Percentiles rank a stretch among this genome's conserved stretches.
phyloP scores from a whole-genome alignment of 2,797 vertebrate genomes.

The Xerus rutilus region DNA sequence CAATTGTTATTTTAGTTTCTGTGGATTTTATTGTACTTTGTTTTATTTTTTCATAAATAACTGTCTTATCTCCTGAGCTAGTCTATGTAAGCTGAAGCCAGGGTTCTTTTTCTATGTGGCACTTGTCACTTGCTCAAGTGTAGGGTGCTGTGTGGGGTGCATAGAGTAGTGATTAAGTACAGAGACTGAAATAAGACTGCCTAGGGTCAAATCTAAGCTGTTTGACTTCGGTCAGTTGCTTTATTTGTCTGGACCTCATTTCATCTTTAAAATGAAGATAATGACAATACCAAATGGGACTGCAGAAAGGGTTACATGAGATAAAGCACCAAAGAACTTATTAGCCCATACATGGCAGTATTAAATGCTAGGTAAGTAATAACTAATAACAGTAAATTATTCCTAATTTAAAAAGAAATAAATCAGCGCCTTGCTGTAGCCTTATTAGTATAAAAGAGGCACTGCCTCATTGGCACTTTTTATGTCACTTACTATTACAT shows the following conservation, averaged over 20 bases:
- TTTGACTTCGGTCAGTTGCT: background rate
- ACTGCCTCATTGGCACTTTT: background rate
- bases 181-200: background rate
- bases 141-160: accelerated
- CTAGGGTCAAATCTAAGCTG: background rate
- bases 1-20: constrained; percentile 5
- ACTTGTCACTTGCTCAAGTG: too few relatives aligned
- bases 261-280: background rate
- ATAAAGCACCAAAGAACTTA: background rate
- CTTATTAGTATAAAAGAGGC: background rate
- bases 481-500: background rate
- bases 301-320: background rate
- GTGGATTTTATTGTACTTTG: background rate
- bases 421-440: background rate
- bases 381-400: background rate
- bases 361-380: background rate
- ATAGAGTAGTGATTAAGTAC: background rate
- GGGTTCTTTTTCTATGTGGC: background rate
- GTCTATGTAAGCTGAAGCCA: background rate
- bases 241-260: background rate
- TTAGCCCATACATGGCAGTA: background rate
- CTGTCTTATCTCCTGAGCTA: background rate
- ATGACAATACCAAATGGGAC: background rate
- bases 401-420: background rate
- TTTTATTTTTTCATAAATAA: background rate